Percentiles rank a stretch among this genome's conserved stretches.
Evolutionary conservation across 2,113 vertebrate species (phyloP).

Genomic region (Carlito syrichta): DNA sequence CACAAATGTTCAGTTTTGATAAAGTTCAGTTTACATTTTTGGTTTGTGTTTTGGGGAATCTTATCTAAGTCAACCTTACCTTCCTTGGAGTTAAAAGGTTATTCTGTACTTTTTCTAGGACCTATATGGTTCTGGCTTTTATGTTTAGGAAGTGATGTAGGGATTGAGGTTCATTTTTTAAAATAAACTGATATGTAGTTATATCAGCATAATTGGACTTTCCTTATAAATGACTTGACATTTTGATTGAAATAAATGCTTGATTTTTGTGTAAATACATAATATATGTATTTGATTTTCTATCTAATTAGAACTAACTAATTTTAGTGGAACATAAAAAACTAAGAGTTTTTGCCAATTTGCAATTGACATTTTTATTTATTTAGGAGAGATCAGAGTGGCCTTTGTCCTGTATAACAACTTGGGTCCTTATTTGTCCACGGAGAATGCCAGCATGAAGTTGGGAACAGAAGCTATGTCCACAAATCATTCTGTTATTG

Average conservation of each 20-base stretch:
- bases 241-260: slow-evolving; percentile 8
- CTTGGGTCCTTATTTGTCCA: slow-evolving; percentile 94
- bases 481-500: slow-evolving; percentile 96
- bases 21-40: background rate
- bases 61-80: background rate
- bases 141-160: background rate
- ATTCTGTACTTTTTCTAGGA: background rate
- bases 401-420: slow-evolving; percentile 98
- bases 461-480: slow-evolving; percentile 93
- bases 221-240: background rate
- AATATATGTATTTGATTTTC: background rate
- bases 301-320: background rate
- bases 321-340: background rate
- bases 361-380: slow-evolving; percentile 43
- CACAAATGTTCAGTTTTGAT: background rate
- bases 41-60: background rate
- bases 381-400: slow-evolving; percentile 95
- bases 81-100: background rate
- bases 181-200: background rate
- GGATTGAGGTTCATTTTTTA: background rate
- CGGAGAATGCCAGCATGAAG: slow-evolving; percentile 98
- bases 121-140: background rate
- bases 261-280: background rate
- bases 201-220: background rate
- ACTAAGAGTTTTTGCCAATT: background rate